Evolutionary conservation across 2,113 vertebrate species (phyloP).

Genomic region (Menidia beryllina): DNA sequence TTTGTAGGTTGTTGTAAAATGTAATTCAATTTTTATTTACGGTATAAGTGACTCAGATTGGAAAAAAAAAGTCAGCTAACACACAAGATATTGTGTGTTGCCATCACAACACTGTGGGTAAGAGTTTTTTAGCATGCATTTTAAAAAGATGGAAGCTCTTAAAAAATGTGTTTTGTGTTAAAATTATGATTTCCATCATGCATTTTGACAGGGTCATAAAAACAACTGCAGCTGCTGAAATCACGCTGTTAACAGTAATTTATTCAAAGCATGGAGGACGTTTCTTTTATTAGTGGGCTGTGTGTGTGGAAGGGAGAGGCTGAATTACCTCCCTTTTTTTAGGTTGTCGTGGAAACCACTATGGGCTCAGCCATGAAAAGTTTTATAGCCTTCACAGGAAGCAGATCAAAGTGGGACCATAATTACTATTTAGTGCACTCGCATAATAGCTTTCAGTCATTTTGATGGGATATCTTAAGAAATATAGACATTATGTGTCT

Average conservation of each 20-base stretch:
- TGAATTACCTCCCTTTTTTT: neutral
- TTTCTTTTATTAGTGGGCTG: neutral
- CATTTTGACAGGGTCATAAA: neutral
- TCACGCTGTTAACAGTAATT: neutral
- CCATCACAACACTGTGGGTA: no score
- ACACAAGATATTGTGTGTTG: no score
- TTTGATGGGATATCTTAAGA: neutral
- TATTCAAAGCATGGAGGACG: neutral
- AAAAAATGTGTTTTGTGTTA: no score
- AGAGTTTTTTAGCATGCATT: no score
- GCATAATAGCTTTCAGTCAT: neutral
- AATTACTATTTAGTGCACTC: constrained; percentile 11
- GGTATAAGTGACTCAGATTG: no score
- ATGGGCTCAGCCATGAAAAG: neutral
- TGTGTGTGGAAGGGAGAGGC: neutral
- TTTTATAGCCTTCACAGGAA: neutral
- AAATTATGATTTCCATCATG: no score
- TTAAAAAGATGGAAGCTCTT: no score
- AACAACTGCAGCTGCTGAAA: neutral
- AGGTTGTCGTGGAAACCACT: neutral
- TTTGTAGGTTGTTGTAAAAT: no score
- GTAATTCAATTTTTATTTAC: no score
- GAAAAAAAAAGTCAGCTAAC: no score
- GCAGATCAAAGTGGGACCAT: neutral
- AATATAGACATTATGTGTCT: neutral